Evolutionary conservation across 2,888 invertebrate species (phyloP), one percentile per base, ranked within the genome.

Genomic region (Agrotis exclamationis): DNA sequence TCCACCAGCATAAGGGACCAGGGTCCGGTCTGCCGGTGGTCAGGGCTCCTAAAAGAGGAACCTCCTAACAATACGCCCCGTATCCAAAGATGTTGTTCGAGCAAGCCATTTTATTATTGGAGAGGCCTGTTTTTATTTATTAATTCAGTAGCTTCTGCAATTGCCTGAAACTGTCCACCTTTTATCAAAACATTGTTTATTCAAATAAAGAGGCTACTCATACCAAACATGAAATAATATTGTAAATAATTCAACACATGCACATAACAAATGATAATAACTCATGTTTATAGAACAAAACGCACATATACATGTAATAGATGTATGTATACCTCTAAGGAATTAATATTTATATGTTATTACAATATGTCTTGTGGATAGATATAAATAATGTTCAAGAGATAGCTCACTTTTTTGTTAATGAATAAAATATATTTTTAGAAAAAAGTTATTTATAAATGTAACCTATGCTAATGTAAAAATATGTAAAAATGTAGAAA

Each of bases 181-280:
- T 2, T 18, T 14, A 47, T 33, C 47, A 56, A 59, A 63, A 16
- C 18, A n/a, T 22, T 58, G 1, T 69, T 54, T 54, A 62, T 80
- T 56, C n/a, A 0, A 63, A 20, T 22, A 39, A 70, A 63, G 13
- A 67, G 33, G 24, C 28, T 60, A 54, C 54, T 50, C 59, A 58
- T 28, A 20, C 22, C 47, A 76, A 70, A 72, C n/a, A 62, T 16
- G 14, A 39, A 73, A 83, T 65, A 76, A 73, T 73, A 77, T 76
- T 77, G 79, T 87, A 87, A 89, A 85, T 86, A 88, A 89, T 87
- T 87, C 86, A 87, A 76, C 60, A 85, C 76, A 88, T 88, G 87
- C 85, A 88, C 88, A 89, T 88, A 90, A 84, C 81, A 86, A 83
- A 81, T 73, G 63, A 79, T 72, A 76, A 85, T 89, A 89, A 81